Evolutionary conservation across 1,140 invertebrate genomes (phyloP), one percentile per base, ranked within the genome.

Genomic region (silkworm (Bombyx mori)): DNA sequence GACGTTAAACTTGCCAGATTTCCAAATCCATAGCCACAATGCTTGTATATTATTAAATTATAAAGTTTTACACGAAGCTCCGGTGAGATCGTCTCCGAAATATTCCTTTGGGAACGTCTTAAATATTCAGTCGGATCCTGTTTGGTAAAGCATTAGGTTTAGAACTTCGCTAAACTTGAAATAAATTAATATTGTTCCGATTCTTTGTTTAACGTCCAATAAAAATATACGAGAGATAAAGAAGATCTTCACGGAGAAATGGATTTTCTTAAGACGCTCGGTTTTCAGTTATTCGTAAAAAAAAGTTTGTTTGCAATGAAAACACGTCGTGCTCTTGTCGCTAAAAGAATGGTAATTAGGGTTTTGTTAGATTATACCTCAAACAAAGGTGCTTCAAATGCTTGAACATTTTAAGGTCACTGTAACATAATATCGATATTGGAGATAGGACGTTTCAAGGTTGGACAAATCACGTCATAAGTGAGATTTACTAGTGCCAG

Each of bases 111-210:
- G 12, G 48, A 58, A 58, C 53, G 54, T 46, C 47, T 59, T 45
- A 59, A 44, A 8, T 6, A 26, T 26, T 18, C 42, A 35, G 26
- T 26, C 50, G 45, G 52, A 26, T n/a, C 52, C 54, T 55, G 58
- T 59, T 59, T 54, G 44, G 12, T 59, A 54, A 54, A 58, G 52
- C 48, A 58, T 52, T 48, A 49, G 45, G 52, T 47, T 59, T 54
- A 44, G 51, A 8, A 42, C 47, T 51, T 45, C 22, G 51, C 51
- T 22, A 22, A 52, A 35, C 22, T 52, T 35, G 51, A 35, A 35
- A 52, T 52, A 52, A 52, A 52, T 52, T 35, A 50, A 50, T 50
- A 50, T 42, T 8, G n/a, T 12, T 10, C n/a, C 9, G 47, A n/a
- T 46, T 46, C 45, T 49, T 12, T 12, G 47, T n/a, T n/a, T 7